Evolutionary conservation across 2,113 vertebrate genomes (phyloP), one percentile per base, ranked within the genome.

Genomic region (Passer montanus): DNA sequence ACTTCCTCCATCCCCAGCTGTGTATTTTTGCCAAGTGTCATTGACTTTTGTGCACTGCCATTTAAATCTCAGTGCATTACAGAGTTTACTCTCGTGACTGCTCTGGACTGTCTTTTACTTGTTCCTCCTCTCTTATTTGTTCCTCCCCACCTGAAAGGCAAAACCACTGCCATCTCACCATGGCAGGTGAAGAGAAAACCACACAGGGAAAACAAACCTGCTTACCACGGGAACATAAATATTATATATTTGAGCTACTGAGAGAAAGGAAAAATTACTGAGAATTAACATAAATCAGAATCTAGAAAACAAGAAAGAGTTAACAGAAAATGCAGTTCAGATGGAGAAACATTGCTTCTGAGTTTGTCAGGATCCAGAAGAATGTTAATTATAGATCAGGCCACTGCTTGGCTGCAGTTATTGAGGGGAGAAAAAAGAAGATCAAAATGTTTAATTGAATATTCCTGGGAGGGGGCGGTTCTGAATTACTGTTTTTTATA

Each of bases 401-500:
- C 64, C 89, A 95, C 15, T 22, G 2, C 64, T 93, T 92, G 80
- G 66, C 91, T 95, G 77, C 77, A 92, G 68, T 58, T 85, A 59
- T 10, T 88, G 41, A 13, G 53, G 49, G 44, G 13, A 49, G 35
- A 74, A 35, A 46, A 39, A 72, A 27, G 43, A 80, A 83, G 73
- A 94, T 90, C 68, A 95, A 93, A 96, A 96, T 90, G 89, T 93
- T 96, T 93, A 94, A 84, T 26, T 96, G 68, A 96, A 91, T 93
- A 93, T 92, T 86, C 64, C 69, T 92, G 47, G 76, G 91, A 90
- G 86, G 94, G 56, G 93, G 91, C 0, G 93, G 93, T 95, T 97
- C 95, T 91, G 83, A 95, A 89, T 92, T 94, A 86, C 86, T 92
- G 91, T 56, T 95, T 62, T 95, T 94, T 92, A 89, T 84, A 60